Percentiles rank a stretch among this genome's conserved stretches.
Evolutionary conservation across 2,888 invertebrate genomes (phyloP).

Genomic region (Lycia hirtaria): DNA sequence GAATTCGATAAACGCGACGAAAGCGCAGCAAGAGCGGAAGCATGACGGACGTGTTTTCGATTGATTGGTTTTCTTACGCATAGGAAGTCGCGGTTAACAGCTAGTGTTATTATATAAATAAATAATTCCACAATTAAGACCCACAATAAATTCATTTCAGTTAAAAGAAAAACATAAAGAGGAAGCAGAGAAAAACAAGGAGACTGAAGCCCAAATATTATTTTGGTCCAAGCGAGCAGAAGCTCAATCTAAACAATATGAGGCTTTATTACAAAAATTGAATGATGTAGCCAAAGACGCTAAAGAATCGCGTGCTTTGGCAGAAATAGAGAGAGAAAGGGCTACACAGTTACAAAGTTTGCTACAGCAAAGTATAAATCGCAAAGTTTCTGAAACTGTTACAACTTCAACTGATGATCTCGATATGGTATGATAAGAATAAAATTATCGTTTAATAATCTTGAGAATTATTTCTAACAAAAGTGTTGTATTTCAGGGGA

Average conservation of each 20-base stretch:
- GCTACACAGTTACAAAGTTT: slow-evolving; percentile 62
- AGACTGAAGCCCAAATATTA: slow-evolving; percentile 65
- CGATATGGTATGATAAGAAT: slow-evolving; percentile 20
- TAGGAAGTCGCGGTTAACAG: too few species aligned
- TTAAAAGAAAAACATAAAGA: slow-evolving; percentile 56
- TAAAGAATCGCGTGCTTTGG: slow-evolving; percentile 62
- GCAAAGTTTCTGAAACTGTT: slow-evolving; percentile 40
- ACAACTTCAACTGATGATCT: slow-evolving; percentile 41
- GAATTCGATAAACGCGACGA: too few species aligned
- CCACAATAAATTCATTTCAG: too few species aligned
- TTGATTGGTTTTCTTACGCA: too few species aligned
- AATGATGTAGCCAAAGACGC: slow-evolving; percentile 70
- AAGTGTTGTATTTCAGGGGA: slow-evolving; percentile 24
- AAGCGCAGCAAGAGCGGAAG: too few species aligned
- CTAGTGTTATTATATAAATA: too few species aligned
- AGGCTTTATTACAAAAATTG: slow-evolving; percentile 67
- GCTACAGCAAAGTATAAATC: slow-evolving; percentile 57
- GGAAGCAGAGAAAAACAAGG: slow-evolving; percentile 59
- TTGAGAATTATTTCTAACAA: not conserved
- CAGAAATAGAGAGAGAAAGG: slow-evolving; percentile 63
- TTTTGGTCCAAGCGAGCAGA: slow-evolving; percentile 70
- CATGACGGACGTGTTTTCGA: too few species aligned
- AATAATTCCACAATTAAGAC: too few species aligned
- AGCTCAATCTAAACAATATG: slow-evolving; percentile 70
- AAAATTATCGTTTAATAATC: not conserved